Percentiles rank a stretch among this genome's conserved stretches.
Evolutionary conservation across 2,113 vertebrate genomes (phyloP).

Genomic region (Hystrix cristata): DNA sequence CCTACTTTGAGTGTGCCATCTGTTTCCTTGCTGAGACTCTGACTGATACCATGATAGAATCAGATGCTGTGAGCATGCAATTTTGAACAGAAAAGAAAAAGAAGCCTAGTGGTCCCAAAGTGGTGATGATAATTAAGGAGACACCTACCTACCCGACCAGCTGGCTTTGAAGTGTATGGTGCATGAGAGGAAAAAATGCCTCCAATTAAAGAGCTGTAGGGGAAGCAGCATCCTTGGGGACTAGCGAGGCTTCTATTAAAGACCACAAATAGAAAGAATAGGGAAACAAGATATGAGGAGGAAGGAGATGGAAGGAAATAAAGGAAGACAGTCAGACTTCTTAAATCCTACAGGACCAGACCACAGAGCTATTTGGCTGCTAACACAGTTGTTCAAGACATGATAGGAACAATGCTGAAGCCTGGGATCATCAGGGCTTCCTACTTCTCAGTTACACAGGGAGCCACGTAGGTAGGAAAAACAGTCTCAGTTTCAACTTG

Average conservation of each 20-base stretch:
- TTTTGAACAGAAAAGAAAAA: not conserved
- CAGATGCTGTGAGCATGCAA: not conserved
- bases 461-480: not conserved
- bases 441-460: not conserved
- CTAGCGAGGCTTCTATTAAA: not conserved
- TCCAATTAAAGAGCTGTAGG: not conserved
- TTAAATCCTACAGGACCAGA: not conserved
- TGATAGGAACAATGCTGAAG: not conserved
- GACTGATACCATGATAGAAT: constrained; percentile 37
- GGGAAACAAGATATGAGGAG: not conserved
- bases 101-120: not conserved
- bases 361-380: not conserved
- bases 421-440: not conserved
- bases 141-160: not conserved
- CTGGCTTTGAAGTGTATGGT: not conserved
- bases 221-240: not conserved
- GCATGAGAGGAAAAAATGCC: not conserved
- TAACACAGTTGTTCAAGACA: not conserved
- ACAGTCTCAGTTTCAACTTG: not conserved
- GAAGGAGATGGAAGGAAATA: not conserved
- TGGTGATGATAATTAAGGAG: constrained; percentile 26
- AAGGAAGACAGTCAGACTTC: not conserved
- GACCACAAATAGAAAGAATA: not conserved
- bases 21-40: constrained; percentile 48
- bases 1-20: constrained; percentile 41